Percentiles rank a stretch among this genome's conserved stretches.
Conservation (phyloP, 2,797 vertebrate species). For the Choloepus didactylus region DNA sequence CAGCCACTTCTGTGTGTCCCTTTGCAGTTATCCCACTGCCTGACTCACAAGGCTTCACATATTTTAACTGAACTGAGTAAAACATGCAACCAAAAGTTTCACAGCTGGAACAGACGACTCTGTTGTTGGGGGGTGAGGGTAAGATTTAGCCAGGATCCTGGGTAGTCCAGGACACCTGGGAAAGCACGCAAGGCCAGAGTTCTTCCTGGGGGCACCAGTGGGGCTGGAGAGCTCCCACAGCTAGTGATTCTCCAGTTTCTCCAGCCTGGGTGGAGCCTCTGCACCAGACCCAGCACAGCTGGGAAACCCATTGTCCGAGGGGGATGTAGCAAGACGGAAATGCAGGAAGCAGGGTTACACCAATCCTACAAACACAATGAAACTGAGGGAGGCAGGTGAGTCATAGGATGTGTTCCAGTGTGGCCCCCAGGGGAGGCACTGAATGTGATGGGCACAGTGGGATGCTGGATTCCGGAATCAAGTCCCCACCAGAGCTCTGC, state of each 20-base stretch:
- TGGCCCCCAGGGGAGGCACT: not conserved
- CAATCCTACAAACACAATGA: not conserved
- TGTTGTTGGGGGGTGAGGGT: not conserved
- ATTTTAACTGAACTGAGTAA: not conserved
- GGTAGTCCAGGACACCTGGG: not conserved
- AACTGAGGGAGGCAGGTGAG: too few relatives aligned
- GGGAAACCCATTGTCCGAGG: not conserved
- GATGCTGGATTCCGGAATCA: not conserved
- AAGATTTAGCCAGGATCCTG: not conserved
- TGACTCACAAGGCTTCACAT: not conserved
- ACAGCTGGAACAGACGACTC: not conserved
- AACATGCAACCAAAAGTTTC: not conserved
- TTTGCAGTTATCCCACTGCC: not conserved
- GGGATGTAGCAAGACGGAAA: not conserved
- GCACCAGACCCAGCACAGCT: not conserved
- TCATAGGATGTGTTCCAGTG: not conserved
- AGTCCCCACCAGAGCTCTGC: not conserved
- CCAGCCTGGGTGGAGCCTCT: not conserved
- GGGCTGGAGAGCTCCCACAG: not conserved
- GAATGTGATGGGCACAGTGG: not conserved
- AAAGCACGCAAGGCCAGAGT: not conserved
- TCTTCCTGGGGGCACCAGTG: not conserved
- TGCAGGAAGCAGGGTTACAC: not conserved
- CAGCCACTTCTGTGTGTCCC: not conserved
- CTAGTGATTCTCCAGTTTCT: not conserved